A percentile compares a stretch with the other conserved stretches of the same genome.
Evolutionary conservation across 2,888 invertebrate genomes (phyloP).

Genomic region (Tenodera sinensis): DNA sequence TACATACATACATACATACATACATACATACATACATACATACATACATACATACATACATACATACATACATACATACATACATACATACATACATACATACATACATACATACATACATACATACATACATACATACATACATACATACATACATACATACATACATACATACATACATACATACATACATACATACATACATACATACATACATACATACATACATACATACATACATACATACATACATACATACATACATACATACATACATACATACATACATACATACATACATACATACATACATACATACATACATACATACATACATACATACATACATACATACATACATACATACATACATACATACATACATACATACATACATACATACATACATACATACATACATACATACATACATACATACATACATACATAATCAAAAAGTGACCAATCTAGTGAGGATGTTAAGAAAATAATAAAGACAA

Average conservation of each 20-base stretch:
- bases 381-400: no score
- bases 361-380: no score
- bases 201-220: neutral
- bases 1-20: neutral
- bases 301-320: no score
- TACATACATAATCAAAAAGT: no score
- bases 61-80: conserved; percentile 1
- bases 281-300: no score
- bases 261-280: no score
- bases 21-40: neutral
- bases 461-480: no score
- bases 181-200: neutral
- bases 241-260: neutral
- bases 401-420: no score
- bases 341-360: no score
- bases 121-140: conserved; percentile 1
- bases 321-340: no score
- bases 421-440: no score
- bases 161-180: neutral
- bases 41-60: neutral
- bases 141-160: conserved; percentile 1
- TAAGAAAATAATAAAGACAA: no score
- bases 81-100: conserved; percentile 5
- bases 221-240: neutral
- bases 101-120: conserved; percentile 1